These are phyloP conservation scores for Illadopsis cleaveri DNA, from an alignment of 2,113 vertebrate species.

Conservation along the genomic window DNA sequence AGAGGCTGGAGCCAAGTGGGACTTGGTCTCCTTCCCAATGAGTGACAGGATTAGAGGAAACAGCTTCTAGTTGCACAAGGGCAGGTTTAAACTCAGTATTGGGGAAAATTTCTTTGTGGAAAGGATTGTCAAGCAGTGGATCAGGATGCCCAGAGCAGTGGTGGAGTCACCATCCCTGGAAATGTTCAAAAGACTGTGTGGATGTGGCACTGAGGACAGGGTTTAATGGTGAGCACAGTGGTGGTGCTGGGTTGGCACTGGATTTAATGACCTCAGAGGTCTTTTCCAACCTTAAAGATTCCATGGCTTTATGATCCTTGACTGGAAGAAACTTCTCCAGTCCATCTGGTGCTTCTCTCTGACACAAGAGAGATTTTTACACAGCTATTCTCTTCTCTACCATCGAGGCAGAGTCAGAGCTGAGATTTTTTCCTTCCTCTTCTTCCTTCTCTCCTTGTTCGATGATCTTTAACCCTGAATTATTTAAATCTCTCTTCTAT, in stretches of 20 bases:
- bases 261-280: not conserved
- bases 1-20: not conserved
- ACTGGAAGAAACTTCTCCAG: not conserved
- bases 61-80: not conserved
- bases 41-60: not conserved
- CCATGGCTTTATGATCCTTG: not conserved
- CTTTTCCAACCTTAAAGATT: not conserved
- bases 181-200: too few relatives aligned
- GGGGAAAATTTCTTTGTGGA: not conserved
- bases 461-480: not conserved
- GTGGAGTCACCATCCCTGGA: not conserved
- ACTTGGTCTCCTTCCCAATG: not conserved
- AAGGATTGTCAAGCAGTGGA: not conserved
- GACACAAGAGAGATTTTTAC: rapidly evolving
- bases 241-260: not conserved
- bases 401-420: not conserved
- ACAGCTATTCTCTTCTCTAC: not conserved
- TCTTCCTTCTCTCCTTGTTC: not conserved
- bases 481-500: not conserved
- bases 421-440: not conserved
- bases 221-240: not conserved
- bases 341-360: not conserved
- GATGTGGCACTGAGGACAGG: not conserved
- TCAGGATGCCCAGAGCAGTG: not conserved
- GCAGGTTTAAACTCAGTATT: not conserved